A percentile compares a stretch with the other conserved stretches of the same genome.
Evolutionary conservation across 1,140 invertebrate genomes (phyloP).

Genomic region (Cheumatopsyche charites): DNA sequence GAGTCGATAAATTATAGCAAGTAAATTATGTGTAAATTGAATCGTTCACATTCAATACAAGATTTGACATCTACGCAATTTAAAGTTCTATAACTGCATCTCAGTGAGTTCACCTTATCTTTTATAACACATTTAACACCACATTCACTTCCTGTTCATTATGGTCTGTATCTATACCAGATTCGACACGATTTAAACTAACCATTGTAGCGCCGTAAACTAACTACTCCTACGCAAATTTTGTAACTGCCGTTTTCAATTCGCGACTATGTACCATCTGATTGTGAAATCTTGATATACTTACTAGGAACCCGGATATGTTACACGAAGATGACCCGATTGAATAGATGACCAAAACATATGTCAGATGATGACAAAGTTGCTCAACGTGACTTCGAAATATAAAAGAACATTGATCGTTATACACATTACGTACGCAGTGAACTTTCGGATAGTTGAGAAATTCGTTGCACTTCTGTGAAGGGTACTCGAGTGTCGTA

Average conservation of each 20-base stretch:
- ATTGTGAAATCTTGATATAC: no score
- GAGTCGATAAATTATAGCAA: no score
- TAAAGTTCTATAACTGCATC: background rate
- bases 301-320: no score
- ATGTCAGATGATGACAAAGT: background rate
- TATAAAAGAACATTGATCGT: background rate
- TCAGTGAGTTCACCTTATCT: background rate
- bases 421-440: background rate
- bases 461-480: no score
- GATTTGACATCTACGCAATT: background rate
- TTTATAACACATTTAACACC: background rate
- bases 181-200: background rate
- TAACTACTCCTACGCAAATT: background rate
- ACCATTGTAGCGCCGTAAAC: background rate
- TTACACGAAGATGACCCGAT: no score
- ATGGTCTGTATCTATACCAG: background rate
- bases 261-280: no score
- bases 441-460: background rate
- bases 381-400: background rate
- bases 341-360: conserved; percentile 14
- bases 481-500: no score
- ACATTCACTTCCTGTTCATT: conserved; percentile 8
- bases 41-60: no score
- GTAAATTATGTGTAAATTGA: no score
- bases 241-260: no score